Percentiles rank a stretch among this genome's conserved stretches.
phyloP scores from a whole-genome alignment of 2,797 vertebrate genomes.

The Sebastes trivittatus region DNA sequence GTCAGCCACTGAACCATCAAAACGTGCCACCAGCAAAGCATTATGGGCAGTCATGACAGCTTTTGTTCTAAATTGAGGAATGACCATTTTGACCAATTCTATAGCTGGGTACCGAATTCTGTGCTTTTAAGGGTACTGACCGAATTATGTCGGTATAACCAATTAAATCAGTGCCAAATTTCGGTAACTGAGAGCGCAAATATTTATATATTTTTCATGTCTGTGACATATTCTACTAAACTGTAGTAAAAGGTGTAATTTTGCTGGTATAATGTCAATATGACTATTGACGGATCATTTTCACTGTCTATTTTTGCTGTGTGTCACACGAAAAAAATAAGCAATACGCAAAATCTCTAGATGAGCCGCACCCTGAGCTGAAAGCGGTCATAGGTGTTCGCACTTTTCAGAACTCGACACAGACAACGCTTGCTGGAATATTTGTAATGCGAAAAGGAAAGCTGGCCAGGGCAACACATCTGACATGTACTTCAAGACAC shows the following conservation, averaged over 20 bases:
- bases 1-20: not conserved
- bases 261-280: not conserved
- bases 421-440: not conserved
- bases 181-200: not conserved
- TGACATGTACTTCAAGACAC: not conserved
- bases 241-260: not conserved
- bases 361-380: not conserved
- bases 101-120: not conserved
- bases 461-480: not conserved
- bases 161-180: not conserved
- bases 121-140: not conserved
- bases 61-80: not conserved
- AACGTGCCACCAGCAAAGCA: not conserved
- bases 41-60: not conserved
- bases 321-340: not conserved
- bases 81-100: not conserved
- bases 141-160: not conserved
- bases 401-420: not conserved
- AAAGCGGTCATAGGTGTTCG: not conserved
- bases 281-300: not conserved
- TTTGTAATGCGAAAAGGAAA: not conserved
- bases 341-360: not conserved
- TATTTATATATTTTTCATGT: not conserved
- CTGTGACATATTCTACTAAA: not conserved
- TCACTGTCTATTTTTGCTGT: not conserved